A percentile compares a stretch with the other conserved stretches of the same genome.
These are phyloP conservation scores for Phyllopteryx taeniolatus DNA, from an alignment of 2,113 vertebrate species.

Conservation along the genomic window DNA sequence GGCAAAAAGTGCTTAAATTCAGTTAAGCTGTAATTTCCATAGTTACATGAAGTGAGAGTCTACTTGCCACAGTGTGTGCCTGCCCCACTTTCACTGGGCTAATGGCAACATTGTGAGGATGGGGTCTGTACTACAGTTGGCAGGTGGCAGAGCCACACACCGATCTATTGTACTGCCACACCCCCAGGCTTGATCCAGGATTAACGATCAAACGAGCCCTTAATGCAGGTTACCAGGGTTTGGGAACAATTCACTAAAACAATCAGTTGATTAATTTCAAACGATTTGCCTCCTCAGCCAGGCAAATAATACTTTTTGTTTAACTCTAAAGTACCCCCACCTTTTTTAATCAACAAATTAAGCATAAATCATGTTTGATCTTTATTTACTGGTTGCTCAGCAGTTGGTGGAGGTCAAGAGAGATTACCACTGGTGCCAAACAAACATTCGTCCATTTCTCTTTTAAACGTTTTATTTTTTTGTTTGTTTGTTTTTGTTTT, in stretches of 20 bases:
- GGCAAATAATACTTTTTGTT: slow-evolving; percentile 70
- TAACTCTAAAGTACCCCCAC: slow-evolving; percentile 49
- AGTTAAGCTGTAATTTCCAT: slow-evolving; percentile 43
- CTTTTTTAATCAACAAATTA: slow-evolving; percentile 81
- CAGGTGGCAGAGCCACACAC: slow-evolving; percentile 63
- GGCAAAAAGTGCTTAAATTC: slow-evolving; percentile 28
- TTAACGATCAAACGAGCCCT: slow-evolving; percentile 71
- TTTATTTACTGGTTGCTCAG: slow-evolving; percentile 73
- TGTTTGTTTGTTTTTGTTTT: background rate
- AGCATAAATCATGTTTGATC: slow-evolving; percentile 76
- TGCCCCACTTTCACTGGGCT: slow-evolving; percentile 51
- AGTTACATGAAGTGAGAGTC: slow-evolving; percentile 38
- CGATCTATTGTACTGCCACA: slow-evolving; percentile 54
- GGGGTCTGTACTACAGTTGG: slow-evolving; percentile 44
- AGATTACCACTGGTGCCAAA: slow-evolving; percentile 64
- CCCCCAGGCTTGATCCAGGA: slow-evolving; percentile 71
- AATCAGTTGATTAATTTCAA: slow-evolving; percentile 80
- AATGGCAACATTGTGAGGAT: slow-evolving; percentile 22
- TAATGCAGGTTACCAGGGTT: slow-evolving; percentile 70
- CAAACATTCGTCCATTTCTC: slow-evolving; percentile 39
- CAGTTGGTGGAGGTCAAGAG: slow-evolving; percentile 72
- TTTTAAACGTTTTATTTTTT: slow-evolving; percentile 21
- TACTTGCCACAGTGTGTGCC: slow-evolving; percentile 26
- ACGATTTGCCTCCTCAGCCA: slow-evolving; percentile 67
- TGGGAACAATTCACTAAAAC: slow-evolving; percentile 71